Base-by-base conservation (phyloP, 2,113 vertebrate genomes). In the Dipodomys stephensi region DNA sequence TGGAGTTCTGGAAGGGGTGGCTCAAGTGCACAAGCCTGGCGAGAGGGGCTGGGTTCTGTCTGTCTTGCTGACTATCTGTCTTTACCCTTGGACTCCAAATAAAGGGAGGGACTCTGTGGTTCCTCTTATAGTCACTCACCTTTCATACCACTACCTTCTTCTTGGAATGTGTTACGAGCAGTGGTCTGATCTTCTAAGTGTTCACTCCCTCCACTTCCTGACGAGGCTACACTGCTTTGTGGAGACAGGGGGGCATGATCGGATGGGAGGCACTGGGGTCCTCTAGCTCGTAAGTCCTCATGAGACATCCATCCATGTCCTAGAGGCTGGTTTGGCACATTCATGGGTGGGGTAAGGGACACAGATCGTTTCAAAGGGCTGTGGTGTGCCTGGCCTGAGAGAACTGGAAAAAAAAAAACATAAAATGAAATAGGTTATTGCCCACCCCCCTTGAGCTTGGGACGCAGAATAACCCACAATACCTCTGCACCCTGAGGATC, bases 231-330 rank as follows among this genome's bases (percentile, higher is more conserved):
- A 98, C 99, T 99, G 98, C 99, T 99, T 99, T 99, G 99, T 97
- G 99, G 99, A 88, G 99, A 99, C 95, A 99, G 99, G 95, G 99
- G 99, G 85, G 99, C 99, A 96, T 99, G 99, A 97, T 99, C 98
- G 73, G 98, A 99, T 81, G 98, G 99, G 97, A 99, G 98, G 98
- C 98, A 98, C 97, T 98, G 98, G 53, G 98, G 98, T 98, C 99
- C 99, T 98, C 99, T 98, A 93, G 98, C 98, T 96, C 99, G 98
- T 95, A 99, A 98, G 97, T 99, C 99, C 98, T 99, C 99, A 98
- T 99, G 99, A 97, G 99, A 99, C 98, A 99, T 98, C 99, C 99
- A 99, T 98, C 99, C 99, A 96, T 99, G 99, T 98, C 99, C 99
- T 98, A 99, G 98, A 94, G 99, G 98, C 96, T 99, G 99, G 98